phyloP scores from a whole-genome alignment of 2,113 vertebrate genomes.

The Melanerpes aurifrons region DNA sequence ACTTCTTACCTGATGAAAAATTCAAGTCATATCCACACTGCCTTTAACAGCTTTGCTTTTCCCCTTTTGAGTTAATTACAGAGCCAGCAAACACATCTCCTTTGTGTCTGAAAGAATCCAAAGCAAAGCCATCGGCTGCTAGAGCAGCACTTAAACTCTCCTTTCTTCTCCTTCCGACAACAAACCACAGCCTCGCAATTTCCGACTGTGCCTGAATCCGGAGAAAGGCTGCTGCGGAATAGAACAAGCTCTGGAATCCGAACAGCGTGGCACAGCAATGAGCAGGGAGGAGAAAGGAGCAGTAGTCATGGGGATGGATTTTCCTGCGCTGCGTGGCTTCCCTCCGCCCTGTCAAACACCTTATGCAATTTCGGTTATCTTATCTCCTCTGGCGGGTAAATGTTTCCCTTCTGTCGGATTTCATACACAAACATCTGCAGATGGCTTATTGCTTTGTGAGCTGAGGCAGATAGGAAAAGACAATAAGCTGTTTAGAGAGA shows the following conservation, averaged over 20 bases:
- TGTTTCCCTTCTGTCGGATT: slow-evolving; percentile 48
- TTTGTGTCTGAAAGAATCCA: slow-evolving; percentile 3
- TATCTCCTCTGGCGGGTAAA: slow-evolving; percentile 15
- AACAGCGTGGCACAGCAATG: not conserved
- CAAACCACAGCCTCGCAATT: not conserved
- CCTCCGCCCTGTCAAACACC: slow-evolving; percentile 17
- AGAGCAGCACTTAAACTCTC: not conserved
- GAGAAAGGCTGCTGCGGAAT: slow-evolving; percentile 28
- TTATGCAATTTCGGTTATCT: slow-evolving; percentile 52
- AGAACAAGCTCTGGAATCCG: slow-evolving; percentile 61
- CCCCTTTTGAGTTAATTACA: slow-evolving; percentile 6
- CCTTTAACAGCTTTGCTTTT: slow-evolving; percentile 32
- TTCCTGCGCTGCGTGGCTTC: slow-evolving; percentile 3
- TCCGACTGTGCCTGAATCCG: not conserved
- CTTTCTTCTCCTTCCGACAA: slow-evolving; percentile 25
- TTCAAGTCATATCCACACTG: slow-evolving; percentile 32
- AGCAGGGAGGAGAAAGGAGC: slow-evolving; percentile 69
- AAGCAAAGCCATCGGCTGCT: slow-evolving; percentile 14
- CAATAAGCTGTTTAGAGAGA: not conserved
- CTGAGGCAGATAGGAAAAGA: not conserved
- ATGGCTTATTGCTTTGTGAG: slow-evolving; percentile 30
- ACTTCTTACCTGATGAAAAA: slow-evolving; percentile 71
- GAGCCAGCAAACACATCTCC: slow-evolving; percentile 31
- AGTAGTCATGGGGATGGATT: slow-evolving; percentile 62
- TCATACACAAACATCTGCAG: slow-evolving; percentile 43